Percentiles rank a stretch among this genome's conserved stretches.
phyloP scores from a whole-genome alignment of 2,797 vertebrate species.

The Poeciliopsis infans region DNA sequence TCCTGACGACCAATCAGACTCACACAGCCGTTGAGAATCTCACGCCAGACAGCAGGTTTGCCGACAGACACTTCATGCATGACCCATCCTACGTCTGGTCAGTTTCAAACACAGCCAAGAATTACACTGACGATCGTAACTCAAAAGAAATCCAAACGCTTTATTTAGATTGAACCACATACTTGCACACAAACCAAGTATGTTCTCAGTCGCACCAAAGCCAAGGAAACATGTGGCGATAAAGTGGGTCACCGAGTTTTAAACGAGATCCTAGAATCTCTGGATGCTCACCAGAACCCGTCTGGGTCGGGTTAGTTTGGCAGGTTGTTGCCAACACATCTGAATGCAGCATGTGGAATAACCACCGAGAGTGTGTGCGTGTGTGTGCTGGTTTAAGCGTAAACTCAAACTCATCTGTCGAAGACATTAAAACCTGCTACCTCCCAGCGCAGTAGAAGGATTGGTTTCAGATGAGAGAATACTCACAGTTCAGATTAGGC shows the following conservation, averaged over 20 bases:
- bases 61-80: not conserved
- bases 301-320: conserved; percentile 45
- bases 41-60: conserved; percentile 93
- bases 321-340: conserved; percentile 61
- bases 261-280: conserved; percentile 69
- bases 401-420: conserved; percentile 37
- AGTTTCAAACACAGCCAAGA: not conserved
- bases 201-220: conserved; percentile 34
- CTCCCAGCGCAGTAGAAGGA: conserved; percentile 29
- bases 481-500: not conserved
- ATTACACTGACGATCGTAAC: conserved; percentile 17
- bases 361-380: conserved; percentile 55
- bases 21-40: conserved; percentile 97
- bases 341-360: conserved; percentile 73
- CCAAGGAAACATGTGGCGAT: conserved; percentile 52
- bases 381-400: conserved; percentile 26
- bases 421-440: conserved; percentile 37
- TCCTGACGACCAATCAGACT: conserved; percentile 94
- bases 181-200: conserved; percentile 15
- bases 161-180: conserved; percentile 7
- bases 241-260: conserved; percentile 50
- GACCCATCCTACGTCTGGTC: not conserved
- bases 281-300: conserved; percentile 62
- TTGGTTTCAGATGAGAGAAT: conserved; percentile 13
- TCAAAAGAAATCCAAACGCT: conserved; percentile 5